Evolutionary conservation across 2,888 invertebrate species (phyloP).

Genomic region (Malthinus seriepunctatus): DNA sequence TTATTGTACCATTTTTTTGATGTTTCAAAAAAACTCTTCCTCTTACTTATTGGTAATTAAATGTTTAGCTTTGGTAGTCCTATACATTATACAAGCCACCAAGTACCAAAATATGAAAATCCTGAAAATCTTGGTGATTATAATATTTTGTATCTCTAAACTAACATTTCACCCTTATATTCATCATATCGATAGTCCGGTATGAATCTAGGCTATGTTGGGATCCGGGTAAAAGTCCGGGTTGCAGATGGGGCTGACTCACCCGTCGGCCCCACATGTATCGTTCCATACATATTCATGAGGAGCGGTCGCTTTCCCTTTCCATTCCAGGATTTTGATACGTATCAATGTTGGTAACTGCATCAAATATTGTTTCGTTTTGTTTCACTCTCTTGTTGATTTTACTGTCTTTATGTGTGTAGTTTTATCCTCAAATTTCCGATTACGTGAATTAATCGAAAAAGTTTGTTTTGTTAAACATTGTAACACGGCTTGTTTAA

Average conservation of each 20-base stretch:
- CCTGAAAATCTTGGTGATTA: slow-evolving; percentile 13
- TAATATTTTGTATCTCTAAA: slow-evolving; percentile 16
- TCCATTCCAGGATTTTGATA: slow-evolving; percentile 45
- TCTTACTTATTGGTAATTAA: too few relatives aligned
- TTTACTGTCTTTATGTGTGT: slow-evolving; percentile 31
- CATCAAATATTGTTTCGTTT: slow-evolving; percentile 34
- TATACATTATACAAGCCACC: neutral
- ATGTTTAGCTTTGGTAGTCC: too few relatives aligned
- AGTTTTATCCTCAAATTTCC: slow-evolving; percentile 25
- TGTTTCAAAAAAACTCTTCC: neutral
- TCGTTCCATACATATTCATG: slow-evolving; percentile 55
- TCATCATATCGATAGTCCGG: slow-evolving; percentile 53
- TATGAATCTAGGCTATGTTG: slow-evolving; percentile 45
- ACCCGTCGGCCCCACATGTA: slow-evolving; percentile 48
- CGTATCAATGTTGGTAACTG: slow-evolving; percentile 44
- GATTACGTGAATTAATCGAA: slow-evolving; percentile 30
- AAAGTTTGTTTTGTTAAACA: slow-evolving; percentile 26
- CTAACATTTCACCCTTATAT: slow-evolving; percentile 48
- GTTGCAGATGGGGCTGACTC: slow-evolving; percentile 53
- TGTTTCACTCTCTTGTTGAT: slow-evolving; percentile 26
- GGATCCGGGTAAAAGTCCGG: slow-evolving; percentile 45
- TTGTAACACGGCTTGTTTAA: slow-evolving; percentile 6
- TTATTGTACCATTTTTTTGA: neutral
- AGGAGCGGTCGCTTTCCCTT: slow-evolving; percentile 51
- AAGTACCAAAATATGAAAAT: too few relatives aligned